Conservation (phyloP, 92 coral and sea anemone genomes). For the Blastomussa wellsi region DNA sequence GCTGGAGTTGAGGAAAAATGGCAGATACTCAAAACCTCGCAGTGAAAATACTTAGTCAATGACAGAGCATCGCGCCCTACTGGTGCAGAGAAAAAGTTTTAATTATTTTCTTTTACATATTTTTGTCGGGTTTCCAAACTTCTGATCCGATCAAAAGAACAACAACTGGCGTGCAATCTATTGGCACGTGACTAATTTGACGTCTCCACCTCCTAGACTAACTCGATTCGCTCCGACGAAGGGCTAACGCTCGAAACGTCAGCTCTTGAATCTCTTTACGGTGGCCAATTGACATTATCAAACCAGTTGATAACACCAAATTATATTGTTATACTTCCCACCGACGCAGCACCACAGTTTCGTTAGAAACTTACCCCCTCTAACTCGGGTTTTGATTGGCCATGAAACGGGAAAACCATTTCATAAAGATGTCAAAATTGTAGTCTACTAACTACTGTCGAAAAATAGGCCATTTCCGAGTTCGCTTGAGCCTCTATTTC, state of each 20-base stretch:
- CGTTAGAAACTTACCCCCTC: no score
- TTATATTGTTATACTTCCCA: no score
- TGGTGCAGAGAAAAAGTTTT: background rate
- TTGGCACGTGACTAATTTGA: background rate
- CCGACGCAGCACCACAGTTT: no score
- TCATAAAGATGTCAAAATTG: background rate
- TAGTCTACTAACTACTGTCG: no score
- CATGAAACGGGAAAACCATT: background rate
- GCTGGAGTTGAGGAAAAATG: constrained; percentile 31
- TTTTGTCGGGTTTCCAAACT: background rate
- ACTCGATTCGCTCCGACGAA: no score
- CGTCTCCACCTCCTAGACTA: background rate
- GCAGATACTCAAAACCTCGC: background rate
- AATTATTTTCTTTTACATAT: background rate
- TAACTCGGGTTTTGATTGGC: background rate
- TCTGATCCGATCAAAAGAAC: background rate
- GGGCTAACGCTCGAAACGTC: no score
- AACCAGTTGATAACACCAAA: no score
- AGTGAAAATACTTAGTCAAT: background rate
- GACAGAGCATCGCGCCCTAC: background rate
- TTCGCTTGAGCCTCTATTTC: no score
- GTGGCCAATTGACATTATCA: no score
- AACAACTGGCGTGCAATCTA: background rate
- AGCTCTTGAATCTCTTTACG: no score
- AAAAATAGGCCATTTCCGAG: no score